Evolutionary conservation across 2,113 vertebrate species (phyloP).

Genomic region (Polyodon spathula): DNA sequence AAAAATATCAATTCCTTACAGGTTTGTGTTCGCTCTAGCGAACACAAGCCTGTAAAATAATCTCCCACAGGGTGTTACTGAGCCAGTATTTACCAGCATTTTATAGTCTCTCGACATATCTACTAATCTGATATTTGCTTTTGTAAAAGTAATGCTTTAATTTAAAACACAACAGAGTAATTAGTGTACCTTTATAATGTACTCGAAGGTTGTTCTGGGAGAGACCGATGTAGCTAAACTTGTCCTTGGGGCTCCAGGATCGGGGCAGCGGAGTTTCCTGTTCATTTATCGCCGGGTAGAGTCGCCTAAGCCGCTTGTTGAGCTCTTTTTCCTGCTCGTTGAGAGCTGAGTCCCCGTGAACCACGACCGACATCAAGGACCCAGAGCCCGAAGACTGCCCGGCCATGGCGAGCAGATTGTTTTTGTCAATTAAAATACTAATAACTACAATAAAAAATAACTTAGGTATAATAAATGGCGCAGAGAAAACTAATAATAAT

Average conservation of each 20-base stretch:
- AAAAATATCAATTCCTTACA: too few relatives aligned
- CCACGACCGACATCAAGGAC: constrained; percentile 64
- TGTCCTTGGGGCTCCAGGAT: constrained; percentile 97
- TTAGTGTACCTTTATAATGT: constrained; percentile 88
- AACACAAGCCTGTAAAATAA: too few relatives aligned
- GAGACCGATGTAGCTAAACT: constrained; percentile 97
- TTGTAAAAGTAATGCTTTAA: too few relatives aligned
- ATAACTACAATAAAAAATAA: constrained; percentile 4
- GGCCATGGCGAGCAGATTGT: constrained; percentile 50
- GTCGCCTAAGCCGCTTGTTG: constrained; percentile 70
- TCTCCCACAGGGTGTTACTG: too few relatives aligned
- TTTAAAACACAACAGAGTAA: neutral
- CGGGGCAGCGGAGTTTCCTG: constrained; percentile 83
- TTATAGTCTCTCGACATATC: too few relatives aligned
- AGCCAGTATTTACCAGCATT: too few relatives aligned
- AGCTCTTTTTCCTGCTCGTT: constrained; percentile 94
- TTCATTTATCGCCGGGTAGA: constrained; percentile 87
- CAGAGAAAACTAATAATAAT: constrained; percentile 10
- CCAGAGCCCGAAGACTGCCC: constrained; percentile 60
- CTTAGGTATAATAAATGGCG: neutral
- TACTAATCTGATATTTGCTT: too few relatives aligned
- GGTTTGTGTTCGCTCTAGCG: too few relatives aligned
- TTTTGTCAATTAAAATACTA: constrained; percentile 19
- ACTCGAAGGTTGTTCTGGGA: constrained; percentile 97
- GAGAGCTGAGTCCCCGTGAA: constrained; percentile 79